phyloP scores from a whole-genome alignment of 1,140 invertebrate species.

The Danaus melanippus region DNA sequence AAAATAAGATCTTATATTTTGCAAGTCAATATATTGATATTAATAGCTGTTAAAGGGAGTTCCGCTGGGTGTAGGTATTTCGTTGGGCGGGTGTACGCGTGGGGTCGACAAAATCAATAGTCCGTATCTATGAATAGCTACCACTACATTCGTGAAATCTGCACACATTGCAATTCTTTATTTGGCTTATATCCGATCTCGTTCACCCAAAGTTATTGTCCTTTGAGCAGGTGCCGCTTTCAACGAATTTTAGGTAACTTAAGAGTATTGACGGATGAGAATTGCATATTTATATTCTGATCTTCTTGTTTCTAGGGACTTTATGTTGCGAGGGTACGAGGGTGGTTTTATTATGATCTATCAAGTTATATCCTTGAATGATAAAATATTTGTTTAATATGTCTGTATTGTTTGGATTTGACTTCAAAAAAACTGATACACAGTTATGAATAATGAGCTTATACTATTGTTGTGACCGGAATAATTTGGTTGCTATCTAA shows the following conservation, averaged over 20 bases:
- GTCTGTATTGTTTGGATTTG: no score
- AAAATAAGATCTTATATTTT: constrained; percentile 24
- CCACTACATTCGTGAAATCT: constrained; percentile 48
- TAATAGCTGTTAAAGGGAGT: constrained; percentile 51
- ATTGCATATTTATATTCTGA: constrained; percentile 13
- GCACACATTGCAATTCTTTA: constrained; percentile 61
- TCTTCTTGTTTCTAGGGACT: constrained; percentile 9
- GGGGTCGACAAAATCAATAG: constrained; percentile 70
- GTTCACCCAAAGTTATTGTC: constrained; percentile 38
- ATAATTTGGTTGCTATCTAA: no score
- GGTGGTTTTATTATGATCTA: constrained; percentile 14
- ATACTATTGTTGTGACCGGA: no score
- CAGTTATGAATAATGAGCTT: no score
- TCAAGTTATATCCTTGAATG: constrained; percentile 1
- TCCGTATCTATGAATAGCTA: constrained; percentile 56
- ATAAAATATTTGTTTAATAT: no score
- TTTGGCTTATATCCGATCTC: constrained; percentile 46
- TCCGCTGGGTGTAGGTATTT: constrained; percentile 50
- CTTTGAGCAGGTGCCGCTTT: constrained; percentile 32
- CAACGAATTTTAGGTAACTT: constrained; percentile 15
- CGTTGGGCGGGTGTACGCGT: constrained; percentile 39
- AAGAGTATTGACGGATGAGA: constrained; percentile 20
- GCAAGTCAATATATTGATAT: constrained; percentile 52
- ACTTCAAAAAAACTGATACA: no score
- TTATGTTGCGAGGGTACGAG: background rate